phyloP scores from a whole-genome alignment of 2,888 invertebrate species.

The Cantharis rufa region DNA sequence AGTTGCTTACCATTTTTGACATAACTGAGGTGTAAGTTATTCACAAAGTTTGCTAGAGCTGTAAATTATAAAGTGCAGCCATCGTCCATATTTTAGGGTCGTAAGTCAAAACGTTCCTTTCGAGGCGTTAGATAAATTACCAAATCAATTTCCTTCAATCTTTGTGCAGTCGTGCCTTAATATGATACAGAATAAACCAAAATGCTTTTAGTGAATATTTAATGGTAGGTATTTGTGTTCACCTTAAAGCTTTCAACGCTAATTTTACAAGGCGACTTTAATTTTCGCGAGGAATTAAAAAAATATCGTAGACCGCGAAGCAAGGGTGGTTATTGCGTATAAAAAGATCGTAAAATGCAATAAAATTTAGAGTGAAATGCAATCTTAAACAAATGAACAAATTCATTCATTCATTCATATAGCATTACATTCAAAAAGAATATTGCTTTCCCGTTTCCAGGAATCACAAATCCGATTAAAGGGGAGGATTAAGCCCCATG shows the following conservation, averaged over 20 bases:
- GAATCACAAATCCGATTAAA: too few relatives aligned
- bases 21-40: neutral
- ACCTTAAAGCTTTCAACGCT: neutral
- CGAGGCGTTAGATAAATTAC: neutral
- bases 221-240: neutral
- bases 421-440: too few relatives aligned
- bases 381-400: neutral
- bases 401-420: too few relatives aligned
- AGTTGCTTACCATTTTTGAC: neutral
- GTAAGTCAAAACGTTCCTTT: neutral
- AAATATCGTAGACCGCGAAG: neutral
- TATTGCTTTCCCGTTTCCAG: too few relatives aligned
- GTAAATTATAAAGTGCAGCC: neutral
- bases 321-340: neutral
- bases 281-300: neutral
- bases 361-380: neutral
- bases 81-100: neutral
- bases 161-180: neutral
- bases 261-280: neutral
- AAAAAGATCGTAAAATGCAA: neutral
- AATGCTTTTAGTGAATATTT: neutral
- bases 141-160: neutral
- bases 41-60: neutral
- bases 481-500: too few relatives aligned
- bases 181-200: neutral